These are phyloP conservation scores for Zosterops borbonicus DNA, from an alignment of 2,113 vertebrate species.

Conservation along the genomic window DNA sequence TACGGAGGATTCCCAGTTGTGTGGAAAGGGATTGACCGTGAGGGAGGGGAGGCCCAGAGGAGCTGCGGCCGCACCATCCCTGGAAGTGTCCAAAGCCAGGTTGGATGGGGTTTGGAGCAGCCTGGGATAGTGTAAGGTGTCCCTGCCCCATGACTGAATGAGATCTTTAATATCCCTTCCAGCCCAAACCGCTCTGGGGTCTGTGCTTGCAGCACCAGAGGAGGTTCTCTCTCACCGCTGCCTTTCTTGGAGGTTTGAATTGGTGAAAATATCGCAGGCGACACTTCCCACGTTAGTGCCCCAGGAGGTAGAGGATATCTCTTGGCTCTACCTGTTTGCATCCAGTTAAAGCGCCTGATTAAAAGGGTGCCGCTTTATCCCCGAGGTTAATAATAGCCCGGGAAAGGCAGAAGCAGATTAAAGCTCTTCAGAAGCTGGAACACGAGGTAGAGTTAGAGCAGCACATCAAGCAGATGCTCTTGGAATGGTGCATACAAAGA, in stretches of 20 bases:
- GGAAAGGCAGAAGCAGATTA: constrained; percentile 54
- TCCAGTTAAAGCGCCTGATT: constrained; percentile 18
- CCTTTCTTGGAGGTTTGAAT: not conserved
- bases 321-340: not conserved
- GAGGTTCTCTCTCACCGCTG: rapidly evolving
- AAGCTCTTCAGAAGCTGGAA: not conserved
- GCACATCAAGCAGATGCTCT: not conserved
- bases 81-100: not conserved
- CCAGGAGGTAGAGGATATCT: not conserved
- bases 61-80: not conserved
- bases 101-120: rapidly evolving
- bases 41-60: not conserved
- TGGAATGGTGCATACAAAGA: not conserved
- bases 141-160: not conserved
- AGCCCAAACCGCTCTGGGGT: not conserved
- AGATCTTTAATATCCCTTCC: not conserved
- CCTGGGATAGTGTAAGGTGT: not conserved
- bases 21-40: not conserved
- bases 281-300: not conserved
- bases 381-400: constrained; percentile 53
- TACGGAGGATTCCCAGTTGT: rapidly evolving
- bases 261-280: rapidly evolving
- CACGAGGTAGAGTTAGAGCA: not conserved
- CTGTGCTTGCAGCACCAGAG: not conserved
- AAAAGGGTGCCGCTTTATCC: constrained; percentile 27